A percentile compares a stretch with the other conserved stretches of the same genome.
phyloP scores from a whole-genome alignment of 2,888 invertebrate genomes.

The Lacanobia oleracea region DNA sequence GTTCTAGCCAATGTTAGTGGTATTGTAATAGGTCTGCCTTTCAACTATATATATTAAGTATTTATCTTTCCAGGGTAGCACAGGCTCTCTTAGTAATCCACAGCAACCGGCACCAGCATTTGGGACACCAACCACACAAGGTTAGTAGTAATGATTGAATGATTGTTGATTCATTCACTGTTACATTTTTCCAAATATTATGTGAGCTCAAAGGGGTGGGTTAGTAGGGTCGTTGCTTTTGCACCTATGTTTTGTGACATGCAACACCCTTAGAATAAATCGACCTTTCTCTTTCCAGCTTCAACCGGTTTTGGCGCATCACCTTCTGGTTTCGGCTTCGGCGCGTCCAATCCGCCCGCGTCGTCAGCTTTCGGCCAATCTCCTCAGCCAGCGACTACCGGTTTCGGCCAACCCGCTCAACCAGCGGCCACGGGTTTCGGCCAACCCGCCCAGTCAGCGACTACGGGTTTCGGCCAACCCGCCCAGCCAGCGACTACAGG shows the following conservation, averaged over 20 bases:
- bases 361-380: slow-evolving; percentile 69
- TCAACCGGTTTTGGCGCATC: slow-evolving; percentile 72
- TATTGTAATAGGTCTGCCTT: too few species aligned
- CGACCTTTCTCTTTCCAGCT: slow-evolving; percentile 28
- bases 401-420: slow-evolving; percentile 64
- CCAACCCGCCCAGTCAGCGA: slow-evolving; percentile 57
- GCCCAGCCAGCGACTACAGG: slow-evolving; percentile 64
- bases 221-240: too few species aligned
- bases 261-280: too few species aligned
- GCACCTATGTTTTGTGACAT: too few species aligned
- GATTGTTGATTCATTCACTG: background rate
- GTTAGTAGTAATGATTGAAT: slow-evolving; percentile 13
- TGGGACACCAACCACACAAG: slow-evolving; percentile 70
- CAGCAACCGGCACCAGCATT: slow-evolving; percentile 77
- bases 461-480: slow-evolving; percentile 41
- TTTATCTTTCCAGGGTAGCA: slow-evolving; percentile 72
- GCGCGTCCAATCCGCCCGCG: slow-evolving; percentile 64
- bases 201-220: too few species aligned
- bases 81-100: slow-evolving; percentile 65
- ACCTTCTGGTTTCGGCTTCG: slow-evolving; percentile 71
- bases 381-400: slow-evolving; percentile 34
- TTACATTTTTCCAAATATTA: background rate
- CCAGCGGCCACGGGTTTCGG: slow-evolving; percentile 63
- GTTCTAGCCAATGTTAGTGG: too few species aligned
- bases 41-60: too few species aligned